These are phyloP conservation scores for Ursus arctos DNA, from an alignment of 2,113 vertebrate genomes.

Conservation along the genomic window DNA sequence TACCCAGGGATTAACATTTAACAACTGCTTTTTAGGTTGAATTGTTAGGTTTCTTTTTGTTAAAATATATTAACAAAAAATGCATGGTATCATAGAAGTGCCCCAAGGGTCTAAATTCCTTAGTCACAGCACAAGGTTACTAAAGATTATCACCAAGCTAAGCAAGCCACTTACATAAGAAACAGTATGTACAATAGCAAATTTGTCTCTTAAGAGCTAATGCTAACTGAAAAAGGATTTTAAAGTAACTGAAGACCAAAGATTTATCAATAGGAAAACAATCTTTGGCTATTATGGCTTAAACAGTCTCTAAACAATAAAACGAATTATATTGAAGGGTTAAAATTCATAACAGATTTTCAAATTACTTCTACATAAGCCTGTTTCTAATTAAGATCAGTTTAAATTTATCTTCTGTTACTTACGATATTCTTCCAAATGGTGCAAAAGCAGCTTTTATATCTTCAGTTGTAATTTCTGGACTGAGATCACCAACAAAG, in stretches of 20 bases:
- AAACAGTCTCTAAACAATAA: constrained; percentile 45
- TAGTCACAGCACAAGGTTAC: constrained; percentile 26
- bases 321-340: constrained; percentile 29
- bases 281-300: not conserved
- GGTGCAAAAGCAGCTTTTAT: constrained; percentile 99
- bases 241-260: constrained; percentile 60
- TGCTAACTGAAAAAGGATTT: constrained; percentile 46
- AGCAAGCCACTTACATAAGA: constrained; percentile 47
- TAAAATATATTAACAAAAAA: constrained; percentile 71
- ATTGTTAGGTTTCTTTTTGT: constrained; percentile 66
- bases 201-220: constrained; percentile 59
- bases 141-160: constrained; percentile 58
- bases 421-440: constrained; percentile 99
- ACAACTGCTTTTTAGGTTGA: constrained; percentile 14
- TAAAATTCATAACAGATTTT: constrained; percentile 65
- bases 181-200: constrained; percentile 13
- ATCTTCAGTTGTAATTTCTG: constrained; percentile 99
- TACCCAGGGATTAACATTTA: constrained; percentile 53
- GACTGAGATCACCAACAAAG: constrained; percentile 99
- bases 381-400: constrained; percentile 57
- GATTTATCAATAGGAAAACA: constrained; percentile 35
- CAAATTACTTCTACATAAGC: constrained; percentile 52
- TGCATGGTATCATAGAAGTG: constrained; percentile 69
- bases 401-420: constrained; percentile 75
- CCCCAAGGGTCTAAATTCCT: constrained; percentile 49